phyloP scores from a whole-genome alignment of 2,888 invertebrate genomes.

The Smittia aterrima region DNA sequence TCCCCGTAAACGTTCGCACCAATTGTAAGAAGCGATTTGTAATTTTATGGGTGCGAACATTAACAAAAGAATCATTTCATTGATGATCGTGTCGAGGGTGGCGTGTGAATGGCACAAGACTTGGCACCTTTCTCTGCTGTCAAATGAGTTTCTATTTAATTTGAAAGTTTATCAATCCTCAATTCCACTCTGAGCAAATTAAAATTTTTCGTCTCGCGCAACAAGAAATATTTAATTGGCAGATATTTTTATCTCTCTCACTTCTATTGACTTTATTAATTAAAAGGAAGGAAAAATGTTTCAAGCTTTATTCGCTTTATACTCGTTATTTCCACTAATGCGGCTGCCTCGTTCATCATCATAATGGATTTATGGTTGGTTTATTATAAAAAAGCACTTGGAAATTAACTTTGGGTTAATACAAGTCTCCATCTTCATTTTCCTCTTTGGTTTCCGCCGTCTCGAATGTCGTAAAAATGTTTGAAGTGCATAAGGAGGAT shows the following conservation, averaged over 20 bases:
- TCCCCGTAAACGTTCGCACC: slow-evolving; percentile 26
- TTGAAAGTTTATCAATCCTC: too few species aligned
- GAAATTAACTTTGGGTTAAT: slow-evolving; percentile 14
- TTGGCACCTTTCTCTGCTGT: neutral
- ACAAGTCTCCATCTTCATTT: neutral
- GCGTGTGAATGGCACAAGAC: neutral
- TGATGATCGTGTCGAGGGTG: neutral
- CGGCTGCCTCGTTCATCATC: neutral
- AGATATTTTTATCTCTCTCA: neutral
- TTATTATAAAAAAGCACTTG: slow-evolving; percentile 13
- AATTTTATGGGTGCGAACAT: neutral
- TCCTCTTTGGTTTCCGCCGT: neutral
- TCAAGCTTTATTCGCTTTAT: too few species aligned
- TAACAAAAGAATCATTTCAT: neutral
- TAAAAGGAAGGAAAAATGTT: slow-evolving; percentile 5
- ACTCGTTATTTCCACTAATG: too few species aligned
- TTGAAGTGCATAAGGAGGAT: neutral
- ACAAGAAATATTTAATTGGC: too few species aligned
- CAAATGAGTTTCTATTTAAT: too few species aligned
- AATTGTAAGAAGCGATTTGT: neutral
- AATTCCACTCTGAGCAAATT: too few species aligned
- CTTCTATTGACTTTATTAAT: slow-evolving; percentile 27
- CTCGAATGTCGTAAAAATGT: neutral
- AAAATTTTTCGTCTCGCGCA: too few species aligned
- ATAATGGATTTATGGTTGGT: slow-evolving; percentile 27